Conservation (phyloP, 2,113 vertebrate genomes). For the Vulpes lagopus region DNA sequence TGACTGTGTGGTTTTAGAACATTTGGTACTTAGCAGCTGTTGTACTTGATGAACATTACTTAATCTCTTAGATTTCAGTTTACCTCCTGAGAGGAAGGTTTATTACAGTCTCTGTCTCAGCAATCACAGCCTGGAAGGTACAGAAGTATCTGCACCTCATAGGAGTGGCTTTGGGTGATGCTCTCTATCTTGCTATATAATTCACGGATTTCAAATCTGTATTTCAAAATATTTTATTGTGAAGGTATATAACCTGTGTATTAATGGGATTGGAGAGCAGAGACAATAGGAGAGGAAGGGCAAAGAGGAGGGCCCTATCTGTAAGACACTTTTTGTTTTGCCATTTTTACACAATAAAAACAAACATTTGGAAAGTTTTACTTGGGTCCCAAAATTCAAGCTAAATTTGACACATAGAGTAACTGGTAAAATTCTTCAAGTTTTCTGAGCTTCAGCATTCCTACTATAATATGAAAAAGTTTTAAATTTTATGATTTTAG, state of each 20-base stretch:
- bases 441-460: background rate
- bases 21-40: too few species aligned
- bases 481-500: background rate
- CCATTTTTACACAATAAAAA: background rate
- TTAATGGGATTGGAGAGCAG: background rate
- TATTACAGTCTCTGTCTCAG: background rate
- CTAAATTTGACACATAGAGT: background rate
- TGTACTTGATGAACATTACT: background rate
- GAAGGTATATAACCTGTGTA: background rate
- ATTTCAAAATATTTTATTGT: background rate
- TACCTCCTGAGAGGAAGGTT: background rate
- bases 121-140: background rate
- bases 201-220: background rate
- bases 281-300: background rate
- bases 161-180: too few species aligned
- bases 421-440: background rate
- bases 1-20: background rate
- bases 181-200: background rate
- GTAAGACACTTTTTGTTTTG: background rate
- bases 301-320: too few species aligned
- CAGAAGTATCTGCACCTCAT: background rate
- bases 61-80: background rate
- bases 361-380: too few species aligned
- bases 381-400: background rate
- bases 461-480: background rate